Base-by-base conservation (phyloP, 2,888 invertebrate species). In the Dasysyrphus tricinctus region DNA sequence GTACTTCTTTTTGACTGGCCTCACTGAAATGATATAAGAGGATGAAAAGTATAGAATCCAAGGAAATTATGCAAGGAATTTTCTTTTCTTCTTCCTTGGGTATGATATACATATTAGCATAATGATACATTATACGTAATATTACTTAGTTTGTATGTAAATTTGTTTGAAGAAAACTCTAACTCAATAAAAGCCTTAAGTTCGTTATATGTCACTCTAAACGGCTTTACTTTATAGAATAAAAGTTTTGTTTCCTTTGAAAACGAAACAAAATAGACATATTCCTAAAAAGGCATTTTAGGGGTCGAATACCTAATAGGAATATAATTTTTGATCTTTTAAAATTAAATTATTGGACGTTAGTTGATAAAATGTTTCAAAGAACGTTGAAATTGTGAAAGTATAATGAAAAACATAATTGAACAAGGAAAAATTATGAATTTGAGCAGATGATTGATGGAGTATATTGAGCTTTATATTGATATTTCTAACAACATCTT, bases 121-220 rank as follows among this genome's bases (percentile, higher is more conserved):
- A 76, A 67, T 19, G 67, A 76, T 42, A 77, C 37, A 57, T 24
- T 57, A n/a, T n/a, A n/a, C n/a, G n/a, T n/a, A 57, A 9, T 51
- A 24, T 24, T 29, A 54, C 29, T 54, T 54, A 29, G 49, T 59
- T 16, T 59, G 9, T 69, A 51, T 69, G 61, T n/a, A 42, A 16
- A 16, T 49, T 47, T 47, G 37, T 54, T 54, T 54, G 51, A 54
- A 29, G 7, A 29, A 54, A 29, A 54, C 5, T 54, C 24, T 3
- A 14, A 29, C 24, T 14, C 19, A 24, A 29, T 54, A 29, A 51
- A 5, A 11, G 5, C 24, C 24, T 51, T 51, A 51, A 51, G 11
- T 51, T 51, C 5, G 19, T 51, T 54, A 29, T 5, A 2, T 6
- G 3, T 32, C 7, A 32, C 32, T 24, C 1, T 3, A 24, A 2